Percentiles rank a stretch among this genome's conserved stretches.
Conservation (phyloP, 2,113 vertebrate genomes). For the Dipodomys spectabilis region DNA sequence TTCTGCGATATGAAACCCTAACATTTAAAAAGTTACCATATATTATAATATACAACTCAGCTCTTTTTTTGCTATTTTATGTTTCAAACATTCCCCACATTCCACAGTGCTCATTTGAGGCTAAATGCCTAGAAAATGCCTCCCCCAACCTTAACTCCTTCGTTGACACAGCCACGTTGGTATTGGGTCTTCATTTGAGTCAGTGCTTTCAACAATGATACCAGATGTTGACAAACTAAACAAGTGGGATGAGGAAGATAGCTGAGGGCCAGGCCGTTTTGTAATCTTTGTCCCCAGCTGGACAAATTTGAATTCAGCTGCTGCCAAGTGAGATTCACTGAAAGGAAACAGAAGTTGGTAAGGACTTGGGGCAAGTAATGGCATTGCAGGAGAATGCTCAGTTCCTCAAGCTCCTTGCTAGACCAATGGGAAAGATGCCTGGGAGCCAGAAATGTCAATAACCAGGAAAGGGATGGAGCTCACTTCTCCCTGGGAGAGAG, state of each 20-base stretch:
- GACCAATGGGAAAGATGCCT: not conserved
- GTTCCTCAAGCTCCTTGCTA: not conserved
- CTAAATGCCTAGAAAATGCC: constrained; percentile 58
- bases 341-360: not conserved
- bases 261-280: not conserved
- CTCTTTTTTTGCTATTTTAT: constrained; percentile 41
- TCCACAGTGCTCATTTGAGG: constrained; percentile 75
- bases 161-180: not conserved
- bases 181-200: not conserved
- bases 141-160: constrained; percentile 66
- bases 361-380: not conserved
- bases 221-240: constrained; percentile 35
- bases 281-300: not conserved
- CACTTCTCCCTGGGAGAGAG: not conserved
- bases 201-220: not conserved
- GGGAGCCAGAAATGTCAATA: not conserved
- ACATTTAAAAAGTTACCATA: constrained; percentile 75
- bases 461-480: not conserved
- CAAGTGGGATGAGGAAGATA: not conserved
- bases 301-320: not conserved
- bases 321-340: not conserved
- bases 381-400: not conserved
- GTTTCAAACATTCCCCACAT: constrained; percentile 77
- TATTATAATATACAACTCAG: constrained; percentile 70
- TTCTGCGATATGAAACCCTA: constrained; percentile 77